Evolutionary conservation across 2,797 vertebrate genomes (phyloP).

Genomic region (Liasis olivaceus): DNA sequence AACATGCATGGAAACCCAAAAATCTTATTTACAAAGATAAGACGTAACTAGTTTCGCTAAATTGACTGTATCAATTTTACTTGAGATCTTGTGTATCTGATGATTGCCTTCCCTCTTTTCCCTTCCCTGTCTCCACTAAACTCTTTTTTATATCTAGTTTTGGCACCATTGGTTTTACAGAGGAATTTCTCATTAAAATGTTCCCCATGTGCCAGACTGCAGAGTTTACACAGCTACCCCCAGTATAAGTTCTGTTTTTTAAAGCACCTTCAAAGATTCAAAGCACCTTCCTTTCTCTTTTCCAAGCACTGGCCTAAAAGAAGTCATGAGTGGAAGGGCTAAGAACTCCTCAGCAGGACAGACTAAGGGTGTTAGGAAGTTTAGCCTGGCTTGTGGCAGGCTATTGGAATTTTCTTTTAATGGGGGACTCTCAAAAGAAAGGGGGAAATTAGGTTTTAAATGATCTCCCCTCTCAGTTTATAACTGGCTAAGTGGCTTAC

Average conservation of each 20-base stretch:
- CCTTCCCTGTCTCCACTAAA: not conserved
- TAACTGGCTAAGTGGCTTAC: not conserved
- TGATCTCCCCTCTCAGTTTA: not conserved
- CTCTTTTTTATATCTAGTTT: not conserved
- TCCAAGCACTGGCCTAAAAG: not conserved
- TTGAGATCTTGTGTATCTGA: not conserved
- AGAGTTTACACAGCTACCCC: too few species aligned
- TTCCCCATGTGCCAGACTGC: not conserved
- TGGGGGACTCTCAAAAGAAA: not conserved
- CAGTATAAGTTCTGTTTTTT: not conserved
- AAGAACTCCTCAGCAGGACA: not conserved
- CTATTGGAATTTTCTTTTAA: not conserved
- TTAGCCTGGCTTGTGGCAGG: not conserved
- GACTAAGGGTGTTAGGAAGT: not conserved
- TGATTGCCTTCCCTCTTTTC: not conserved
- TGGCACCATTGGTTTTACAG: not conserved
- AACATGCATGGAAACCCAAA: not conserved
- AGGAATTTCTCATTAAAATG: not conserved
- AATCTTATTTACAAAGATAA: not conserved
- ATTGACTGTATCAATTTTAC: not conserved
- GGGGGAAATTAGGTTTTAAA: not conserved
- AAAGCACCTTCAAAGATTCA: not conserved
- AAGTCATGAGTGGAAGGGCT: not conserved
- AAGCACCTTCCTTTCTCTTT: not conserved
- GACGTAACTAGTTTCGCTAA: not conserved